A percentile compares a stretch with the other conserved stretches of the same genome.
Conservation (phyloP, 1,140 invertebrate genomes). For the Theocolax elegans region DNA sequence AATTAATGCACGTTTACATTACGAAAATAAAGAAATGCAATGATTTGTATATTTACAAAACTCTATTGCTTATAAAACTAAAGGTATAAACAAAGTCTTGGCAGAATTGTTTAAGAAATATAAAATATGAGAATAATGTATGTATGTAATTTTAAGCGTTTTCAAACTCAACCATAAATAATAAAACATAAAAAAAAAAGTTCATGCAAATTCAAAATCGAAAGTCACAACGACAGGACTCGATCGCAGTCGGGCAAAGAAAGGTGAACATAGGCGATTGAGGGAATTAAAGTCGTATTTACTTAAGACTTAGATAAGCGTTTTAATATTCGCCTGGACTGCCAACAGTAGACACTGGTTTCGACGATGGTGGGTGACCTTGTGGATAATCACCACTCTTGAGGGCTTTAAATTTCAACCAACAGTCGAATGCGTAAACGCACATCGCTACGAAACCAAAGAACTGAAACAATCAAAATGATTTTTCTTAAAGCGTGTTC, state of each 20-base stretch:
- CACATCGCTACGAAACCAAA: conserved; percentile 83
- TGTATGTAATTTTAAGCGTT: too few species aligned
- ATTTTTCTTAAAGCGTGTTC: too few species aligned
- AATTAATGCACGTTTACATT: too few species aligned
- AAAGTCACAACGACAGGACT: background rate
- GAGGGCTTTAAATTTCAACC: conserved; percentile 77
- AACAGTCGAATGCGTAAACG: conserved; percentile 82
- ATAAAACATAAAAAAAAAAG: too few species aligned
- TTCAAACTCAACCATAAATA: too few species aligned
- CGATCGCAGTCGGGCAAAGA: background rate
- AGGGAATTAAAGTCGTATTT: too few species aligned
- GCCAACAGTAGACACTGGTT: conserved; percentile 72
- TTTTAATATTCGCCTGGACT: conserved; percentile 64
- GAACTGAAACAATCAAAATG: conserved; percentile 79
- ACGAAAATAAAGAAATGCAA: too few species aligned
- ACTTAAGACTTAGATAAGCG: background rate
- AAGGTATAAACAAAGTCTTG: too few species aligned
- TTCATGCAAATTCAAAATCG: conserved; percentile 6
- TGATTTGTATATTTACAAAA: too few species aligned
- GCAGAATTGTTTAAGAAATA: too few species aligned
- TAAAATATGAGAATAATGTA: too few species aligned
- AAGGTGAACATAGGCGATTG: background rate
- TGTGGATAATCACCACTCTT: conserved; percentile 78
- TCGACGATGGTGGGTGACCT: conserved; percentile 74
- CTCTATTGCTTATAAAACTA: too few species aligned